These are phyloP conservation scores for Zelleria hepariella DNA, from an alignment of 2,888 invertebrate species.

Conservation along the genomic window DNA sequence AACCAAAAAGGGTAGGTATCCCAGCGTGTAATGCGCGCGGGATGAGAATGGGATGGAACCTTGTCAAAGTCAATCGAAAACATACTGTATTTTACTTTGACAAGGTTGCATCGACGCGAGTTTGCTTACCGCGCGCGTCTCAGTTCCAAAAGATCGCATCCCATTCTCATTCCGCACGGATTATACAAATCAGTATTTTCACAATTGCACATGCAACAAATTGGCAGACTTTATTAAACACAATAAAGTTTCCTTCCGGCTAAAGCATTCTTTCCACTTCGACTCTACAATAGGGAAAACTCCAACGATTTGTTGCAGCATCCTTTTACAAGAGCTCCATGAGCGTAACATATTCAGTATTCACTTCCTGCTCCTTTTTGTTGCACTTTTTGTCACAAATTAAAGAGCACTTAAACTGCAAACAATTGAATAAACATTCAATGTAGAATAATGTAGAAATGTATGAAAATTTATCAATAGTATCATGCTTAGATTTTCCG, in stretches of 20 bases:
- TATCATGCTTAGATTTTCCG: too few relatives aligned
- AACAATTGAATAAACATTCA: too few relatives aligned
- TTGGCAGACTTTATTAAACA: background rate
- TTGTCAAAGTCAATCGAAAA: too few relatives aligned
- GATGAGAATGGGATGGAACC: too few relatives aligned
- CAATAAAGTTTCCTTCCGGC: conserved; percentile 4
- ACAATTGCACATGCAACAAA: background rate
- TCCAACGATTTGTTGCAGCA: background rate
- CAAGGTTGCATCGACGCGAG: too few relatives aligned
- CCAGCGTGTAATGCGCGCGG: too few relatives aligned
- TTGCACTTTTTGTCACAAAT: conserved; percentile 44
- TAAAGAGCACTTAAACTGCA: conserved; percentile 38
- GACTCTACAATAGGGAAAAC: background rate
- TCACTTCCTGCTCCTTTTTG: conserved; percentile 45
- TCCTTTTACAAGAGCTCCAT: conserved; percentile 29
- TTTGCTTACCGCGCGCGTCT: too few relatives aligned
- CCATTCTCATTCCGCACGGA: background rate
- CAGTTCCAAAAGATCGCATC: too few relatives aligned
- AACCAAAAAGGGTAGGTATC: too few relatives aligned
- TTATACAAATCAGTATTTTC: background rate
- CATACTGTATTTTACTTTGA: too few relatives aligned
- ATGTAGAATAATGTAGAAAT: too few relatives aligned
- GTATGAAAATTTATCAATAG: too few relatives aligned
- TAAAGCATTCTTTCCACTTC: background rate
- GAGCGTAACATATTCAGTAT: conserved; percentile 27